Evolutionary conservation across 2,888 invertebrate species (phyloP), one percentile per base, ranked within the genome.

Genomic region (Notodonta ziczac): DNA sequence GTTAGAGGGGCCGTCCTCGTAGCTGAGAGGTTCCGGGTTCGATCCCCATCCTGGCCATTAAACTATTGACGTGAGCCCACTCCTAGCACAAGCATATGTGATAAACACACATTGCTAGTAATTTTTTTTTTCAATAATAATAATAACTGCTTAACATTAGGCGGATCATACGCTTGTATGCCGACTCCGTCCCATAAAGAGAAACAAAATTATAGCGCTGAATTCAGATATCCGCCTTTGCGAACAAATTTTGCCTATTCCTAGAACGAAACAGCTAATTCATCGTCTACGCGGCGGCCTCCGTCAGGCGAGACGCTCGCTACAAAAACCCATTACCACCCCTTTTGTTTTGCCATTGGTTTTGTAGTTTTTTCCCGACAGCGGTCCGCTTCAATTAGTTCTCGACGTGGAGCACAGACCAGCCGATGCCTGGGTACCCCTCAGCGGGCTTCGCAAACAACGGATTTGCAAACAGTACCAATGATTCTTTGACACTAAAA

Each of bases 321-420:
- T 71, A 73, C 81, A 80, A 81, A 79, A 81, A 77, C 78, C 73
- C 70, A 76, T 76, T 79, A 73, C 70, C 59, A 65, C 66, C 68
- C 67, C 67, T 77, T 24, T 76, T 77, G 78, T 83, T 78, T 76
- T 72, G 51, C 60, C 63, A 66, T 66, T 63, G 69, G 65, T 72
- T 70, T 69, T 70, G 68, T 70, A 70, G 67, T 78, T 80, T 83
- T 82, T 52, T 61, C 67, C 66, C 61, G 60, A 60, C 64, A 63
- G 68, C 65, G 60, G 70, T 60, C 66, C 67, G 72, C 70, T 82
- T 76, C 83, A 84, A 84, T 84, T 83, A 84, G 77, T 73, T 74
- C 66, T 64, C 68, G 54, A 64, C 62, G 67, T 66, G 65, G 65
- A 60, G 69, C 61, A 67, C 69, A 67, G 57, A 64, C 57, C 14